phyloP scores from a whole-genome alignment of 2,113 vertebrate genomes.

The Callaeas wilsoni region DNA sequence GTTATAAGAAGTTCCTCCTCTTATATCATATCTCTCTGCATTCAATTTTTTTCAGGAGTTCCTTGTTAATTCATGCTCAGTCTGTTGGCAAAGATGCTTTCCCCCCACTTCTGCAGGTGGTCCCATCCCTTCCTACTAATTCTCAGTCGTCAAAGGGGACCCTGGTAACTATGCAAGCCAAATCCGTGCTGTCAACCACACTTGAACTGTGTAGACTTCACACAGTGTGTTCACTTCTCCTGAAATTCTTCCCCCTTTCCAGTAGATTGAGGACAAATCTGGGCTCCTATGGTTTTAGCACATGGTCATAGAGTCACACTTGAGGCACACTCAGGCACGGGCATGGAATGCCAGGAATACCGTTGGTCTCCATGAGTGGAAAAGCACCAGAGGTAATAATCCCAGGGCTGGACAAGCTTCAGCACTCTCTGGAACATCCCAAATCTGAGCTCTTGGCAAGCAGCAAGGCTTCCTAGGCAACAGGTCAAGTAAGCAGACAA shows the following conservation, averaged over 20 bases:
- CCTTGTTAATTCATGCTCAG: neutral
- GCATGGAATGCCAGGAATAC: neutral
- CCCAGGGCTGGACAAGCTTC: neutral
- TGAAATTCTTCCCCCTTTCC: neutral
- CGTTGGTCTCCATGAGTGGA: rapidly evolving
- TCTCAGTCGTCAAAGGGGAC: neutral
- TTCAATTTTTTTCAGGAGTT: neutral
- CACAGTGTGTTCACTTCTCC: neutral
- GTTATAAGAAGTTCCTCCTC: neutral
- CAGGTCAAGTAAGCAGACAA: neutral
- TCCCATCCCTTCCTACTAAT: neutral
- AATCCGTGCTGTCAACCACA: neutral
- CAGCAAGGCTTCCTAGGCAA: neutral
- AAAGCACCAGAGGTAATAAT: neutral
- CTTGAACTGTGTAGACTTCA: neutral
- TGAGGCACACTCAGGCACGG: neutral
- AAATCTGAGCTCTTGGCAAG: neutral
- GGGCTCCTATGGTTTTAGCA: neutral
- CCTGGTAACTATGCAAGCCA: neutral
- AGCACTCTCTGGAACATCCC: neutral
- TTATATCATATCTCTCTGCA: neutral
- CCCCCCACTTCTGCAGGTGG: neutral
- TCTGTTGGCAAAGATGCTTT: neutral
- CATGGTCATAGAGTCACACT: neutral
- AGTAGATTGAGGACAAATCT: neutral